Conservation (phyloP, 2,888 invertebrate genomes). For the Actias luna region DNA sequence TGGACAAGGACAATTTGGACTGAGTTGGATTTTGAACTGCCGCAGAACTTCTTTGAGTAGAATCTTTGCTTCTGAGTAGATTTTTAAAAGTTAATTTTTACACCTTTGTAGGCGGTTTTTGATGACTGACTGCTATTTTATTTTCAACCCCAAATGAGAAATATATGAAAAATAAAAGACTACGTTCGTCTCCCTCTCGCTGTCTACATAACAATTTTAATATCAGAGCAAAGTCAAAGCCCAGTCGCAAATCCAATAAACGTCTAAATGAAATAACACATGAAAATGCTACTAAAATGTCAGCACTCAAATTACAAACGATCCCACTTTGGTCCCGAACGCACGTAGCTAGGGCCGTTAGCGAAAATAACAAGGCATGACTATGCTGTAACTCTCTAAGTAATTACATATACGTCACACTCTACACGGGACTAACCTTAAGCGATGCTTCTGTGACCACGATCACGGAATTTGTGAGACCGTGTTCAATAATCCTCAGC, state of each 20-base stretch:
- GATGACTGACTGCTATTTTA: too few species aligned
- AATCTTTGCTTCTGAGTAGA: too few species aligned
- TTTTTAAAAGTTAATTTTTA: too few species aligned
- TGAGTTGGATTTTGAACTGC: too few species aligned
- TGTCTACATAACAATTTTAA: not conserved
- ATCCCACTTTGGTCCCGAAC: slow-evolving; percentile 41
- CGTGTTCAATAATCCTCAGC: not conserved
- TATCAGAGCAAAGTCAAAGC: not conserved
- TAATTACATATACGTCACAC: slow-evolving; percentile 77
- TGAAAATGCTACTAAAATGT: slow-evolving; percentile 23
- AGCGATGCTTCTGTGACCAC: slow-evolving; percentile 13
- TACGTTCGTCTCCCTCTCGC: not conserved
- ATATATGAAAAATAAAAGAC: not conserved
- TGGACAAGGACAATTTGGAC: too few species aligned
- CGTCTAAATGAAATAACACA: slow-evolving; percentile 3
- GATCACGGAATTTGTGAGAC: not conserved
- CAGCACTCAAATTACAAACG: slow-evolving; percentile 51
- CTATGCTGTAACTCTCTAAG: slow-evolving; percentile 67
- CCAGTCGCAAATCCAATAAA: not conserved
- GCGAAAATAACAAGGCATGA: slow-evolving; percentile 78
- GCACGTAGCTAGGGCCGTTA: slow-evolving; percentile 34
- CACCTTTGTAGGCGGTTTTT: too few species aligned
- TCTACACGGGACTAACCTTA: slow-evolving; percentile 48
- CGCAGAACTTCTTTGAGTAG: too few species aligned
- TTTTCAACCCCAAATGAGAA: too few species aligned